phyloP scores from a whole-genome alignment of 2,888 invertebrate genomes.

The Pinctada fucata region DNA sequence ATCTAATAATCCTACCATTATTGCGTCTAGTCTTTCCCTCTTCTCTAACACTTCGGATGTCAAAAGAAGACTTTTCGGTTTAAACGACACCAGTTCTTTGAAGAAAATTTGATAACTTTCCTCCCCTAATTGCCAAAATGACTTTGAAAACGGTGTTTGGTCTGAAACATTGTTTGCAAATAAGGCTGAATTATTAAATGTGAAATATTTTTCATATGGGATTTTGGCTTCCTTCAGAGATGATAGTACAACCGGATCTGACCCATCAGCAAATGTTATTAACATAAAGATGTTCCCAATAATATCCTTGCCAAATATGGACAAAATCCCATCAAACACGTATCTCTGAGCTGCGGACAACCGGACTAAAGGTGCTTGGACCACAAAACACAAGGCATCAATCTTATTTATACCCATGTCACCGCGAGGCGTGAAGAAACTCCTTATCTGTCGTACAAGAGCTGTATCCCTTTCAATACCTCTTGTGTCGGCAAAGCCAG shows the following conservation, averaged over 20 bases:
- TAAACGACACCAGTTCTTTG: not conserved
- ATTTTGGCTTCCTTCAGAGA: constrained; percentile 1
- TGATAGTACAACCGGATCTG: constrained; percentile 10
- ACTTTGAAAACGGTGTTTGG: not conserved
- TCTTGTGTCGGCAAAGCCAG: constrained; percentile 48
- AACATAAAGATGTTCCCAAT: constrained; percentile 19
- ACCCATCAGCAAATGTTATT: constrained; percentile 24
- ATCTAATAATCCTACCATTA: constrained; percentile 12
- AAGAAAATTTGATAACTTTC: constrained; percentile 21
- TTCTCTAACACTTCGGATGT: constrained; percentile 21
- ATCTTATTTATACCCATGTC: constrained; percentile 36
- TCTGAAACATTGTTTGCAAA: constrained; percentile 8
- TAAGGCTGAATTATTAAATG: constrained; percentile 15
- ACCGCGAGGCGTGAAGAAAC: constrained; percentile 37
- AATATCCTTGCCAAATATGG: constrained; percentile 25
- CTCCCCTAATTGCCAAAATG: constrained; percentile 23
- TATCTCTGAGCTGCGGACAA: constrained; percentile 12
- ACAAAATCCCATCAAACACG: constrained; percentile 12
- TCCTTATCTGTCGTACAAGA: constrained; percentile 45
- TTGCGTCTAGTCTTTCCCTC: constrained; percentile 31
- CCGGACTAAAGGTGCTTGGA: constrained; percentile 15
- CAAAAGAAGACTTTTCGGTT: constrained; percentile 23
- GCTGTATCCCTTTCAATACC: constrained; percentile 41
- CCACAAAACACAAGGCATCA: constrained; percentile 9
- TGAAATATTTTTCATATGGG: constrained; percentile 9